phyloP scores from a whole-genome alignment of 2,113 vertebrate genomes.

The Sakesphorus luctuosus region DNA sequence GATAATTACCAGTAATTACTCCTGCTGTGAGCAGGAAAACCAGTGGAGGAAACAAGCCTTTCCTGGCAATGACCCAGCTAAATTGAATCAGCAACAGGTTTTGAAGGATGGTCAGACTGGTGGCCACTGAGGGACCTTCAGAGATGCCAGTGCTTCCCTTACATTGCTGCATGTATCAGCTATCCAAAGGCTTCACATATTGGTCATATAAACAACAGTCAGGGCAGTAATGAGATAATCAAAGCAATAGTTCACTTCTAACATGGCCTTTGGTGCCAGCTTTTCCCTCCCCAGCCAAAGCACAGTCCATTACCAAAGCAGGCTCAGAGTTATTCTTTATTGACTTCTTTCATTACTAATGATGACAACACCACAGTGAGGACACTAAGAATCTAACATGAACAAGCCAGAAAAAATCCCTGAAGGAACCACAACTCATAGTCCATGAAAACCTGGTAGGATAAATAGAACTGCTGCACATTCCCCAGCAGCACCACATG shows the following conservation, averaged over 20 bases:
- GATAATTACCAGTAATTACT: not conserved
- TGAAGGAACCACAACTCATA: not conserved
- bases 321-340: not conserved
- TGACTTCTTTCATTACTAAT: not conserved
- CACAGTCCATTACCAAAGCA: not conserved
- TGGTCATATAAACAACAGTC: not conserved
- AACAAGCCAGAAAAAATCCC: not conserved
- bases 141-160: not conserved
- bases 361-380: not conserved
- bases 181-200: not conserved
- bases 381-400: not conserved
- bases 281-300: not conserved
- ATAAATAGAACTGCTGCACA: not conserved
- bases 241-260: not conserved
- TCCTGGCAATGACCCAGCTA: not conserved
- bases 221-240: not conserved
- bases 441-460: not conserved
- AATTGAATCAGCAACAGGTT: not conserved
- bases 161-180: not conserved
- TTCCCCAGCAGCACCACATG: accelerated
- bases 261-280: not conserved
- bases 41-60: not conserved
- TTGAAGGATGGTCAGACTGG: not conserved
- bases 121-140: not conserved
- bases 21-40: not conserved